Evolutionary conservation across 2,888 invertebrate species (phyloP).

Genomic region (Zaprionus bogoriensis): DNA sequence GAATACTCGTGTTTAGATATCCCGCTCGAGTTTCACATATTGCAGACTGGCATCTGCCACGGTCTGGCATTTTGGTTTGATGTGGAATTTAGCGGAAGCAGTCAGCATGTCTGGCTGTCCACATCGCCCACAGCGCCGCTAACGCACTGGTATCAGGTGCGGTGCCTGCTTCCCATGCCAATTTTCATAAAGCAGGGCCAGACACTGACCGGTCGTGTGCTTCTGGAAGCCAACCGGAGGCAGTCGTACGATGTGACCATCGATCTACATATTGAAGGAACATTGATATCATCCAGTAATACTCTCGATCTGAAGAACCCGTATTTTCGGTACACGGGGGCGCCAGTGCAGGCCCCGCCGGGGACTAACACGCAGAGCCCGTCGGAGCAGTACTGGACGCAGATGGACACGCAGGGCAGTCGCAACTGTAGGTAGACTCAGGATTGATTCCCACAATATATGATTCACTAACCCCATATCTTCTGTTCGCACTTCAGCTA

Average conservation of each 20-base stretch:
- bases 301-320: constrained; percentile 99
- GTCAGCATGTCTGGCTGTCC: constrained; percentile 96
- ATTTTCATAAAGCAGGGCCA: constrained; percentile 97
- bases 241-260: constrained; percentile 99
- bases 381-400: constrained; percentile 95
- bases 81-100: constrained; percentile 96
- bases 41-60: constrained; percentile 97
- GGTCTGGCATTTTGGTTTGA: constrained; percentile 99
- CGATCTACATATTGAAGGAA: constrained; percentile 94
- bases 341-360: constrained; percentile 95
- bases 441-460: background rate
- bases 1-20: constrained; percentile 86
- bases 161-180: constrained; percentile 96
- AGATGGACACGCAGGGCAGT: constrained; percentile 89
- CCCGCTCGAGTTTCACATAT: constrained; percentile 95
- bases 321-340: constrained; percentile 97
- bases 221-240: constrained; percentile 95
- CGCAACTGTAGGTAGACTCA: constrained; percentile 74
- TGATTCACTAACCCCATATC: background rate
- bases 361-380: constrained; percentile 95
- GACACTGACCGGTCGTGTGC: constrained; percentile 92
- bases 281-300: constrained; percentile 92
- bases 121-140: constrained; percentile 98
- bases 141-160: constrained; percentile 99
- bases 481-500: constrained; percentile 82